Evolutionary conservation across 2,113 vertebrate genomes (phyloP), one percentile per base, ranked within the genome.

Genomic region (Helogale parvula): DNA sequence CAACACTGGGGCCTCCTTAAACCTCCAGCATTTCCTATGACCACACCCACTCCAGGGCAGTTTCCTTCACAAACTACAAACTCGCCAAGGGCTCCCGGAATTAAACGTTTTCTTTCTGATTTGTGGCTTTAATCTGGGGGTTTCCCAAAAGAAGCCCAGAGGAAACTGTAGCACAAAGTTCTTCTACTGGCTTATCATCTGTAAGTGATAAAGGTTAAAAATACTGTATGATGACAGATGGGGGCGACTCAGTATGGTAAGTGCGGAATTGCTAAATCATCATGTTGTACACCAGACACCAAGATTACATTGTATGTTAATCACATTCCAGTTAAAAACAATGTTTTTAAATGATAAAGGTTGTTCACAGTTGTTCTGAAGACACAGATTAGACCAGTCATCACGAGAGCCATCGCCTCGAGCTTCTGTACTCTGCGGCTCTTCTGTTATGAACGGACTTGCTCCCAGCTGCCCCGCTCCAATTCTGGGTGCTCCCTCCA

Each of bases 111-210:
- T 31, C 65, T 77, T 96, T 91, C 27, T 45, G 72, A 80, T 33
- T 47, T 69, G 38, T 84, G 84, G 72, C 29, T 95, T 95, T 76
- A 33, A 71, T 38, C 84, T 52, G 50, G 3, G 60, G 3, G 60
- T 52, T 90, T 88, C n/a, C 82, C 54, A 90, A 95, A 83, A 54
- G 41, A 83, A 63, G 76, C 38, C 81, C 38, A 19, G 38, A 82
- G 77, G 81, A 54, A 89, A 65, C 0, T 4, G 33, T 12, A 63
- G 52, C 12, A 45, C 33, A 68, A 54, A 77, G n/a, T 11, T 50
- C 72, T 31, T 86, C 19, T 63, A 23, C 9, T 29, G 52, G 45
- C n/a, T 35, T 77, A 52, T 13, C 5, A 19, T 38, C 88, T 92
- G 27, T 84, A n/a, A 54, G 33, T 1, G 41, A 29, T 47, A 77